phyloP scores from a whole-genome alignment of 2,113 vertebrate genomes.

The Rhabdomys dilectus region DNA sequence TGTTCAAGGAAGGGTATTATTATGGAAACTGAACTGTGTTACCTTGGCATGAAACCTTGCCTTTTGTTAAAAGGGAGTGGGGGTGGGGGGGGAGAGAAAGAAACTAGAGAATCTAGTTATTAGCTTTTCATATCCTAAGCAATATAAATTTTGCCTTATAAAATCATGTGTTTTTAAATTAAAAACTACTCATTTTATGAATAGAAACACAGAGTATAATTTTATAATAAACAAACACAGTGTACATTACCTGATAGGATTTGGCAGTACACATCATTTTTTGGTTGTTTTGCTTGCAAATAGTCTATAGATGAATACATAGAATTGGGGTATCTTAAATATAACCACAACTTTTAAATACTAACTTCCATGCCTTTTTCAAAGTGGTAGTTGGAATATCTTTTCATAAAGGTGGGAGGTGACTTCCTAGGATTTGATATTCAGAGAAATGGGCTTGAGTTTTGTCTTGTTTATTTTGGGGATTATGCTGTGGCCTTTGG shows the following conservation, averaged over 20 bases:
- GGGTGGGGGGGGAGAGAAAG: neutral
- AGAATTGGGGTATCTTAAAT: constrained; percentile 2
- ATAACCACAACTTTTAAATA: neutral
- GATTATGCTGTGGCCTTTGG: constrained; percentile 67
- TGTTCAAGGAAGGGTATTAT: constrained; percentile 67
- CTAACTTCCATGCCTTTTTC: neutral
- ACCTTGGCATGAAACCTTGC: constrained; percentile 67
- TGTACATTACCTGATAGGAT: neutral
- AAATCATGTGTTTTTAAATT: constrained; percentile 11
- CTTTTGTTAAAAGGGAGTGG: constrained; percentile 52
- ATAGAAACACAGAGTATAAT: constrained; percentile 37
- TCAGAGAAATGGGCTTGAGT: neutral
- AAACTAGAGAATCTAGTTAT: constrained; percentile 20
- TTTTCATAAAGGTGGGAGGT: constrained; percentile 52
- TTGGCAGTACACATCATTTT: neutral
- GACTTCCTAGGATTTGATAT: constrained; percentile 57
- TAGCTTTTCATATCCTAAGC: constrained; percentile 60
- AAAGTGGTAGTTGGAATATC: neutral
- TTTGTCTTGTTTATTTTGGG: constrained; percentile 55
- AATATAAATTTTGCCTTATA: constrained; percentile 46
- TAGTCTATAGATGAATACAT: neutral
- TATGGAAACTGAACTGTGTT: neutral
- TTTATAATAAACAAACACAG: constrained; percentile 27
- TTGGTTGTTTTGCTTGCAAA: neutral
- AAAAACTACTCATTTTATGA: constrained; percentile 33